Conservation (phyloP, 2,888 invertebrate genomes). For the Abrostola tripartita region DNA sequence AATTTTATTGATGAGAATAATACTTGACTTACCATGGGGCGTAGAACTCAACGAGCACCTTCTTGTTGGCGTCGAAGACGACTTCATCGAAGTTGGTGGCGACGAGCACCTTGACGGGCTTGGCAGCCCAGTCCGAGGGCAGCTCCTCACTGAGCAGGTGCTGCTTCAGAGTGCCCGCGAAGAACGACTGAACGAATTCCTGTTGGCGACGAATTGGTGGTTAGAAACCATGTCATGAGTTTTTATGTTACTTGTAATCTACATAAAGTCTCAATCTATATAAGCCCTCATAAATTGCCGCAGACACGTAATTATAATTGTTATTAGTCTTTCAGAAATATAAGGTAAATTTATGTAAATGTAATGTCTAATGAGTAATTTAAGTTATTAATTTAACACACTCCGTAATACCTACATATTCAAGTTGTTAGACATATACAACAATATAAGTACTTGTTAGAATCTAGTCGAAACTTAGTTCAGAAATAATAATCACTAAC, state of each 20-base stretch:
- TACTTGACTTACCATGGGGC: conserved; percentile 94
- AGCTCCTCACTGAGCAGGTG: conserved; percentile 97
- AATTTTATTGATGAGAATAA: neutral
- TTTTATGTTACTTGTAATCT: neutral
- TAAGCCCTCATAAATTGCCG: no score
- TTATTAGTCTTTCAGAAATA: no score
- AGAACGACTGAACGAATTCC: conserved; percentile 95
- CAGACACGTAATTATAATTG: no score
- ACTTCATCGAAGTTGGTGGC: conserved; percentile 98
- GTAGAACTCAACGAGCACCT: conserved; percentile 99
- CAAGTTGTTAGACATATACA: no score
- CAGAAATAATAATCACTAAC: neutral
- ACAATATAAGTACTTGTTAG: no score
- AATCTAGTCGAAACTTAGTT: neutral
- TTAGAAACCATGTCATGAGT: no score
- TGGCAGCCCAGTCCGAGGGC: conserved; percentile 99
- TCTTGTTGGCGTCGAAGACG: conserved; percentile 95
- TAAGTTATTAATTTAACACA: no score
- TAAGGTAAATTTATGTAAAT: no score
- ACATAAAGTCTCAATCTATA: no score
- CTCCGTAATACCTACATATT: no score
- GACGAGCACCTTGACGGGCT: conserved; percentile 97
- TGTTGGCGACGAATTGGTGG: conserved; percentile 49
- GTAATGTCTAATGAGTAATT: no score
- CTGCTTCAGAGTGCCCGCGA: conserved; percentile 97